A percentile compares a stretch with the other conserved stretches of the same genome.
Conservation (phyloP, 1,140 invertebrate species). For the Euwallacea similis region DNA sequence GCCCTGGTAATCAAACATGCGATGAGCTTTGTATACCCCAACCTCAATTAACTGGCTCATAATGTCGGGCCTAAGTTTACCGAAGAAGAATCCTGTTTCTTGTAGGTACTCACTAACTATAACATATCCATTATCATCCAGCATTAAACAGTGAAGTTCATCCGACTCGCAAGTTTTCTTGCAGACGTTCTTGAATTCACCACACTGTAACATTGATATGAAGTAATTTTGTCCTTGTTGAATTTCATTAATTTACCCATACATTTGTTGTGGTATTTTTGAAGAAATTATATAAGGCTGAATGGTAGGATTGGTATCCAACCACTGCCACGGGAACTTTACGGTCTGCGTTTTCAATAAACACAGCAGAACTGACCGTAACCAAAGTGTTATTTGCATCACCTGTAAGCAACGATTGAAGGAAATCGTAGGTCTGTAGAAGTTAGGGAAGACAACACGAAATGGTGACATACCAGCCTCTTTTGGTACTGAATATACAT, state of each 20-base stretch:
- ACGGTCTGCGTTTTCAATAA: constrained; percentile 65
- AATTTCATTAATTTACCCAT: constrained; percentile 24
- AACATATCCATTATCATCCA: constrained; percentile 90
- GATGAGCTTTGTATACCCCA: constrained; percentile 74
- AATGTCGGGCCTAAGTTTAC: constrained; percentile 76
- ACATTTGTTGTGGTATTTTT: constrained; percentile 74
- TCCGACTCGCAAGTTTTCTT: constrained; percentile 69
- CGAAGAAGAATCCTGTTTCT: constrained; percentile 85
- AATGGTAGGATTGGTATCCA: constrained; percentile 86
- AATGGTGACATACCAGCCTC: constrained; percentile 57
- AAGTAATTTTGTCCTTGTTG: not conserved
- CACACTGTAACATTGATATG: constrained; percentile 54
- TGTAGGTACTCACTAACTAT: constrained; percentile 71
- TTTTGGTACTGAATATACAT: constrained; percentile 86
- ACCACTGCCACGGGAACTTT: constrained; percentile 86
- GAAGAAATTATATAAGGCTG: constrained; percentile 72
- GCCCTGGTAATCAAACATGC: constrained; percentile 87
- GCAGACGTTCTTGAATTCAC: constrained; percentile 58
- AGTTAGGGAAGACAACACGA: not conserved
- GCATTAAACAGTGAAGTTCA: constrained; percentile 78
- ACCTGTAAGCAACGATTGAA: constrained; percentile 50
- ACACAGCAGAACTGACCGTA: constrained; percentile 86
- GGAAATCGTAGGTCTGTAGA: not conserved
- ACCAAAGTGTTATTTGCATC: constrained; percentile 71
- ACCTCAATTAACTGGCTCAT: constrained; percentile 78